Evolutionary conservation across 2,797 vertebrate genomes (phyloP).

Genomic region (Crenichthys baileyi): DNA sequence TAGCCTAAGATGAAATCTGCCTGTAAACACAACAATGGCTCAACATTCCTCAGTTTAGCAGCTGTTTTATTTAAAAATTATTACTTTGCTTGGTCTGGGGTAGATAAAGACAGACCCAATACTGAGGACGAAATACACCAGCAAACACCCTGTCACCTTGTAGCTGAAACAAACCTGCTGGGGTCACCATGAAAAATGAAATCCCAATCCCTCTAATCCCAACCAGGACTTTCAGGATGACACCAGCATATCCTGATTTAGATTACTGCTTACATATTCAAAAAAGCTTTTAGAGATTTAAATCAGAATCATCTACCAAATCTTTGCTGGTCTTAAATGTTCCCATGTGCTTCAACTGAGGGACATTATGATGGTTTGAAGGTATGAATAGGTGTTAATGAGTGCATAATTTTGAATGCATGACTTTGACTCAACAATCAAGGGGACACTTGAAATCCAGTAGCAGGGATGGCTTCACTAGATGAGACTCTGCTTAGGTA

Average conservation of each 20-base stretch:
- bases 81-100: background rate
- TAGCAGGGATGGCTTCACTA: background rate
- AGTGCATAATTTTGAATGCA: background rate
- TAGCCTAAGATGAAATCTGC: background rate
- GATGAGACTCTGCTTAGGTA: background rate
- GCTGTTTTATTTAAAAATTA: background rate
- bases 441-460: background rate
- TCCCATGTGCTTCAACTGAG: fast-evolving
- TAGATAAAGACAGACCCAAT: background rate
- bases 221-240: background rate
- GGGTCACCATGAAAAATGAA: background rate
- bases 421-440: too few species aligned
- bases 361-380: background rate
- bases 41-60: too few species aligned
- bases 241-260: background rate
- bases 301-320: background rate
- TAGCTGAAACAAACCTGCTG: background rate
- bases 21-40: too few species aligned
- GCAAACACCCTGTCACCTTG: background rate
- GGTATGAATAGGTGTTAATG: background rate
- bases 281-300: too few species aligned
- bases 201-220: background rate
- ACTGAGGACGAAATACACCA: background rate
- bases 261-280: background rate
- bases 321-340: background rate